Percentiles rank a stretch among this genome's conserved stretches.
Evolutionary conservation across 2,113 vertebrate species (phyloP).

Genomic region (Nibea albiflora): DNA sequence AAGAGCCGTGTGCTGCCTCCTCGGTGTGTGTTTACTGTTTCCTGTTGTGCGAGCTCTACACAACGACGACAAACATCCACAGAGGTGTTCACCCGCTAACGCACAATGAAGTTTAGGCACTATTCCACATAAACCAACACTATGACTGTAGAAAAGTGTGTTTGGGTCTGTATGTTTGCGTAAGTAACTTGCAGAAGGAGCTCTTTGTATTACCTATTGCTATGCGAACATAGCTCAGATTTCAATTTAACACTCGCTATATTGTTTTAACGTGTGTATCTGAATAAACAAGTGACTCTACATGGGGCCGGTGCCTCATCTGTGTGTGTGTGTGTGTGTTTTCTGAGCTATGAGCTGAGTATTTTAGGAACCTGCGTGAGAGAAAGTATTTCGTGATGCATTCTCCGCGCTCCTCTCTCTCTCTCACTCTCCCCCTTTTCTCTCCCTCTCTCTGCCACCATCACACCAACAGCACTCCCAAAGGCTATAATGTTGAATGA

Average conservation of each 20-base stretch:
- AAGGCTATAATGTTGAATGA: constrained; percentile 12
- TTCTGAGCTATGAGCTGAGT: constrained; percentile 12
- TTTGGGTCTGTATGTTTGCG: not conserved
- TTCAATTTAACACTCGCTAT: not conserved
- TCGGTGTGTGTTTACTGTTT: not conserved
- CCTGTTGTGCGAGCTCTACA: constrained; percentile 27
- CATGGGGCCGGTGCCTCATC: not conserved
- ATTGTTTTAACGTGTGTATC: constrained; percentile 1
- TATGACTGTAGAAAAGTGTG: not conserved
- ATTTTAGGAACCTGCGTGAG: constrained; percentile 49
- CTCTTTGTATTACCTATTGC: not conserved
- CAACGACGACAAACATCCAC: constrained; percentile 25
- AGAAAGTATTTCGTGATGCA: constrained; percentile 20
- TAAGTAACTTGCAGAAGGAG: not conserved
- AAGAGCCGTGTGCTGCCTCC: constrained; percentile 41
- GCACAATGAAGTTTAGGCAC: not conserved
- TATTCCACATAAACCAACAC: constrained; percentile 16
- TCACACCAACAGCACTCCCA: constrained; percentile 23
- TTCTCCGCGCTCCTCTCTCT: not conserved
- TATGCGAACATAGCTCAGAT: not conserved
- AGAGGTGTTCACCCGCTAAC: not conserved
- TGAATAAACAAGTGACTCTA: not conserved
- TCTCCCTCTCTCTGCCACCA: constrained; percentile 6
- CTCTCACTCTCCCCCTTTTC: not conserved
- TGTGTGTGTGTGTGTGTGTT: not conserved